phyloP scores from a whole-genome alignment of 2,888 invertebrate species.

The Machimus rusticus region DNA sequence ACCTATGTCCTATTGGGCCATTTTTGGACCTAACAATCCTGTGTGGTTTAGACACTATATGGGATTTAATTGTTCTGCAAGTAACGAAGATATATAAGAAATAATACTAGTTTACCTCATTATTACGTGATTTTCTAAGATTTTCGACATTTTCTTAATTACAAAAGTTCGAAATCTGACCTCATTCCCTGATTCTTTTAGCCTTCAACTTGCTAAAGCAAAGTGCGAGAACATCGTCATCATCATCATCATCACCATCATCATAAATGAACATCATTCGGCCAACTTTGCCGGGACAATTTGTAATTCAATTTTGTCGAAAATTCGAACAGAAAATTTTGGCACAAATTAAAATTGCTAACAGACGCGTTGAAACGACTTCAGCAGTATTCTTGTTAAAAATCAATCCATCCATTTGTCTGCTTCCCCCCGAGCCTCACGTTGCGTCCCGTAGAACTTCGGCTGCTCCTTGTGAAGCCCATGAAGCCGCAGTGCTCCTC shows the following conservation, averaged over 20 bases:
- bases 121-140: too few species aligned
- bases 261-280: neutral
- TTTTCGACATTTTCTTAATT: too few species aligned
- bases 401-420: conserved; percentile 34
- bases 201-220: neutral
- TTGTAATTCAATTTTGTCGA: neutral
- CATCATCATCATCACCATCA: neutral
- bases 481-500: neutral
- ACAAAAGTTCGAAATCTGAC: too few species aligned
- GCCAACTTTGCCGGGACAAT: neutral
- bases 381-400: neutral
- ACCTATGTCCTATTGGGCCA: too few species aligned
- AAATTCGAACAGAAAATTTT: neutral
- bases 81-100: too few species aligned
- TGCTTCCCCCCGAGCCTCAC: neutral
- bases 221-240: neutral
- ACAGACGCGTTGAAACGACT: conserved; percentile 10
- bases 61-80: too few species aligned
- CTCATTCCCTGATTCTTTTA: neutral
- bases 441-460: neutral
- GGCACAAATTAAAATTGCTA: conserved; percentile 17
- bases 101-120: too few species aligned
- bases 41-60: too few species aligned
- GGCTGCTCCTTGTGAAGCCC: neutral
- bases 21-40: too few species aligned